phyloP scores from a whole-genome alignment of 1,140 invertebrate species.

The Oppia nitens region DNA sequence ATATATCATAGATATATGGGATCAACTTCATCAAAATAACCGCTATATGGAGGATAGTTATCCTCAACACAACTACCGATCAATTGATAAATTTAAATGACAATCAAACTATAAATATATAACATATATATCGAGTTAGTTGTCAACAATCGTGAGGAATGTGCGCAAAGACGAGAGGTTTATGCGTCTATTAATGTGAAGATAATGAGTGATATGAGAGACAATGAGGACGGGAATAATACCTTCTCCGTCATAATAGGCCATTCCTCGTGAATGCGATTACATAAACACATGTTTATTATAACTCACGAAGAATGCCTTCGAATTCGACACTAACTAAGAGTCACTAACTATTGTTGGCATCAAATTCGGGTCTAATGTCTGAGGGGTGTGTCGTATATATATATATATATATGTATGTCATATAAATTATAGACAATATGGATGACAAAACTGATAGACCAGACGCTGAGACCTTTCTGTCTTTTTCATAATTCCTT shows the following conservation, averaged over 20 bases:
- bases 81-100: not conserved
- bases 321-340: not conserved
- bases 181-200: not conserved
- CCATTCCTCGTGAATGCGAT: not conserved
- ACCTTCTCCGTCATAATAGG: not conserved
- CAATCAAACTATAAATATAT: too few relatives aligned
- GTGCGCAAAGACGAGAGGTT: not conserved
- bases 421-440: constrained; percentile 46
- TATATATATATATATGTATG: not conserved
- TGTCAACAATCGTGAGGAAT: not conserved
- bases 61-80: not conserved
- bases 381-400: not conserved
- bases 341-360: not conserved
- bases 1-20: not conserved
- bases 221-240: not conserved
- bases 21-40: not conserved
- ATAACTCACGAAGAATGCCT: not conserved
- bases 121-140: too few relatives aligned
- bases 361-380: not conserved
- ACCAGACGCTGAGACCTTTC: constrained; percentile 91
- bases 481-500: constrained; percentile 98
- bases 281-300: not conserved
- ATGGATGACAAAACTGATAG: constrained; percentile 95
- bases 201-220: not conserved
- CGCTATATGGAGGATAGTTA: not conserved